Percentiles rank a stretch among this genome's conserved stretches.
Evolutionary conservation across 2,797 vertebrate genomes (phyloP).

Genomic region (Enteromius viviparus): DNA sequence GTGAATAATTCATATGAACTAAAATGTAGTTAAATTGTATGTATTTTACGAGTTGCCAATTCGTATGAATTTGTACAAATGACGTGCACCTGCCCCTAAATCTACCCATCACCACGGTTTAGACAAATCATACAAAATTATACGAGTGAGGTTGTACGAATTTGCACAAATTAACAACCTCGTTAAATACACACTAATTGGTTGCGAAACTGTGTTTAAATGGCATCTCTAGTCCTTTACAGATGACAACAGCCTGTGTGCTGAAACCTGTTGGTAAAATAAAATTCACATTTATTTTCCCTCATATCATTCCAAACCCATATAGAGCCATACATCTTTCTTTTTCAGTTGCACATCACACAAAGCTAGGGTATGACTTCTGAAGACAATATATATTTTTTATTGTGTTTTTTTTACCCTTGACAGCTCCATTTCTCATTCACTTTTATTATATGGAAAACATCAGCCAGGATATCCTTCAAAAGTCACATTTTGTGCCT

Average conservation of each 20-base stretch:
- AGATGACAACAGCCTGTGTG: neutral
- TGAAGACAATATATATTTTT: constrained; percentile 3
- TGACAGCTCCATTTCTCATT: constrained; percentile 11
- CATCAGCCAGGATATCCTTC: neutral
- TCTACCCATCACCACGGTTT: too few species aligned
- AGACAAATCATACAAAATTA: too few species aligned
- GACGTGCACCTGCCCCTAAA: too few species aligned
- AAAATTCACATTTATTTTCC: neutral
- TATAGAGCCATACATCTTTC: neutral
- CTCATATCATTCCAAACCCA: neutral
- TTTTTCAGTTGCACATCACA: neutral
- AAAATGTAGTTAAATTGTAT: too few species aligned
- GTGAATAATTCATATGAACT: too few species aligned
- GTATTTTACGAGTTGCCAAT: too few species aligned
- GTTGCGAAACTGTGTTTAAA: too few species aligned
- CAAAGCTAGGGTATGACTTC: neutral
- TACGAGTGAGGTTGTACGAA: too few species aligned
- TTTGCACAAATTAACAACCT: too few species aligned
- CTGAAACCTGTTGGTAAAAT: neutral
- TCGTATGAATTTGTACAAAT: too few species aligned
- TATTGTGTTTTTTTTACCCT: neutral
- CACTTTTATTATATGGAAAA: neutral
- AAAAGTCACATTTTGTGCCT: neutral
- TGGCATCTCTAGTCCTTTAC: too few species aligned
- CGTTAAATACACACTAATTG: too few species aligned